phyloP scores from a whole-genome alignment of 2,797 vertebrate genomes.

The Sus cebifrons region DNA sequence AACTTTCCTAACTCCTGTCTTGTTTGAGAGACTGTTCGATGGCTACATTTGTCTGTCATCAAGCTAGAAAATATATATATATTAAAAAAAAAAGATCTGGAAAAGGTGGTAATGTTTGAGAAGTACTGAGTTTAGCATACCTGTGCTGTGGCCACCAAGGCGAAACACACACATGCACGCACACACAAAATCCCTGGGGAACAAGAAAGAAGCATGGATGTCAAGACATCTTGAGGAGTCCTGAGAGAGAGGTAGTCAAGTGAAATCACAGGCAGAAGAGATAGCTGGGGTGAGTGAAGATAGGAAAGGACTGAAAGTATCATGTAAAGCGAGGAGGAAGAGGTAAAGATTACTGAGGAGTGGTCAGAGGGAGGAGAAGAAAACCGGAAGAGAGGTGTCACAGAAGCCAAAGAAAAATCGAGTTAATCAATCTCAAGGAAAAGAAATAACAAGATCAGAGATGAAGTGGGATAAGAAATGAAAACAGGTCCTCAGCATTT shows the following conservation, averaged over 20 bases:
- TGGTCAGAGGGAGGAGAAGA: neutral
- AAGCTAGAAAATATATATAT: neutral
- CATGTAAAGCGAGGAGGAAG: neutral
- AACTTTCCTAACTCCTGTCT: conserved; percentile 15
- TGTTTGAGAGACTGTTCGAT: neutral
- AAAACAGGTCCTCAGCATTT: neutral
- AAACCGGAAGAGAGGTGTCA: neutral
- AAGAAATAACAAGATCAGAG: neutral
- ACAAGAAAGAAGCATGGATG: neutral
- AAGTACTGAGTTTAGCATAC: neutral
- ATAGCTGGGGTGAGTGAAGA: neutral
- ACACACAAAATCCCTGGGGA: neutral
- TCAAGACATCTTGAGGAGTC: neutral
- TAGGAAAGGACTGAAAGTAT: neutral
- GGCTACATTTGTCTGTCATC: neutral
- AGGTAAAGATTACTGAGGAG: neutral
- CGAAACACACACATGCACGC: neutral
- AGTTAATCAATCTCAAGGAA: conserved; percentile 13
- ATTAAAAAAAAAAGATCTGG: neutral
- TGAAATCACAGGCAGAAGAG: conserved; percentile 2
- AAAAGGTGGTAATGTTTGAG: neutral
- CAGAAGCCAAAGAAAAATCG: conserved; percentile 23
- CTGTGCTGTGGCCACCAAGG: neutral
- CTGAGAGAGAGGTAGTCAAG: neutral
- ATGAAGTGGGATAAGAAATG: neutral